Base-by-base conservation (phyloP, 1,140 invertebrate genomes). In the Drosophila lacteicornis region DNA sequence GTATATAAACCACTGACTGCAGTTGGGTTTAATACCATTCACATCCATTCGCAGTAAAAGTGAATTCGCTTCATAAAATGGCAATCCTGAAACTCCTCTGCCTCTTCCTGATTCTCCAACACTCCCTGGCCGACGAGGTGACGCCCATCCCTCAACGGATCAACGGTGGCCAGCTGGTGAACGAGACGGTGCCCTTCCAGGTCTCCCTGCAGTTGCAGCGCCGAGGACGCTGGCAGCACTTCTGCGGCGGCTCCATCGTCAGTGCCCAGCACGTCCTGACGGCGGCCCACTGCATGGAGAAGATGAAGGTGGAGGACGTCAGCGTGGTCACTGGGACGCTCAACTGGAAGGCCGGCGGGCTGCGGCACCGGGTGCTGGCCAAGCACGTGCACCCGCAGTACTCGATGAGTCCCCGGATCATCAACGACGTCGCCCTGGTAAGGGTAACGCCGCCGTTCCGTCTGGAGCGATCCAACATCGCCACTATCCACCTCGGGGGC, bases 251-350 rank as follows among this genome's bases (percentile, higher is more conserved):
- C 12, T 91, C 92, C 12, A 91, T 93, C 15, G 82, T 93, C 6
- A 86, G 82, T 9, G 53, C 87, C 17, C 45, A 91, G 49, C 88
- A 92, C 66, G 86, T 93, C 4, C 49, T 93, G 15, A 93, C 93
- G 1, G 93, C 93, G 5, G 93, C 93, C 11, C 93, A 93, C 51
- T 93, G 93, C 36, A 67, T 92, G 43, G 76, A 85, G 12, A 88
- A 92, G 58, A 75, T 88, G 69, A 80, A 75, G 36, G 27, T 75
- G 25, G 75, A 81, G 68, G 65, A 83, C 13, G 90, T 94, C 1
- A 85, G 81, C 6, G 92, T 93, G 3, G 90, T 94, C 15, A 86
- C 85, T 8, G 94, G 94, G 19, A 93, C 93, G 0, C 93, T 93
- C 38, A 93, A 87, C 30, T 88, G 94, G 77, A 92, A 93, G 60